Evolutionary conservation across 1,140 invertebrate species (phyloP).

Genomic region (Macrotrachela quadricornifera): DNA sequence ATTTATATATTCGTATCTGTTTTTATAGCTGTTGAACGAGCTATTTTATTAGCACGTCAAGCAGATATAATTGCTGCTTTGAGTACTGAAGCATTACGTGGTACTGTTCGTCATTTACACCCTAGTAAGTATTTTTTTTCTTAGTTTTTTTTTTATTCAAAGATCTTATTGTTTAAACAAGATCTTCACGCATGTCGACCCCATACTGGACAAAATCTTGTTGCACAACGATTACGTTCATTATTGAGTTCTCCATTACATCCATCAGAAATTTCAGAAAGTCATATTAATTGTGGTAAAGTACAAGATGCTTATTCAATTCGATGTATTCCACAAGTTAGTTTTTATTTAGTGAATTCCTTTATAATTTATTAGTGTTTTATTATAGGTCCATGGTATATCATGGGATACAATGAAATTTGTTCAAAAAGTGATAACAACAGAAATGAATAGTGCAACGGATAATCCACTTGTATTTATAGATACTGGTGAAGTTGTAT

Average conservation of each 20-base stretch:
- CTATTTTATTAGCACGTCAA: conserved; percentile 40
- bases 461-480: conserved; percentile 47
- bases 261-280: conserved; percentile 49
- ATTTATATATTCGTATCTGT: neutral
- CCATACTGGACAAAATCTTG: conserved; percentile 12
- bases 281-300: conserved; percentile 45
- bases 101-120: conserved; percentile 47
- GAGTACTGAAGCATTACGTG: conserved; percentile 48
- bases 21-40: conserved; percentile 38
- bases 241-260: conserved; percentile 45
- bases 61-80: conserved; percentile 50
- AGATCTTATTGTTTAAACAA: too few species aligned
- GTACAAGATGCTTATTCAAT: conserved; percentile 55
- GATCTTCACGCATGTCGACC: too few species aligned
- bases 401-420: conserved; percentile 7
- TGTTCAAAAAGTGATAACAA: conserved; percentile 13
- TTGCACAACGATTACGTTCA: conserved; percentile 41
- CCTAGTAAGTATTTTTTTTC: conserved; percentile 12
- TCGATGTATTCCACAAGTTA: conserved; percentile 46
- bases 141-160: too few species aligned
- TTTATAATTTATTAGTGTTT: too few species aligned
- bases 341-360: too few species aligned
- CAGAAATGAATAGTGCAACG: conserved; percentile 46
- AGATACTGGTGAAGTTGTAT: conserved; percentile 46
- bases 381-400: conserved; percentile 11